A percentile compares a stretch with the other conserved stretches of the same genome.
Evolutionary conservation across 2,888 invertebrate genomes (phyloP).

Genomic region (Orthonychiurus folsomi): DNA sequence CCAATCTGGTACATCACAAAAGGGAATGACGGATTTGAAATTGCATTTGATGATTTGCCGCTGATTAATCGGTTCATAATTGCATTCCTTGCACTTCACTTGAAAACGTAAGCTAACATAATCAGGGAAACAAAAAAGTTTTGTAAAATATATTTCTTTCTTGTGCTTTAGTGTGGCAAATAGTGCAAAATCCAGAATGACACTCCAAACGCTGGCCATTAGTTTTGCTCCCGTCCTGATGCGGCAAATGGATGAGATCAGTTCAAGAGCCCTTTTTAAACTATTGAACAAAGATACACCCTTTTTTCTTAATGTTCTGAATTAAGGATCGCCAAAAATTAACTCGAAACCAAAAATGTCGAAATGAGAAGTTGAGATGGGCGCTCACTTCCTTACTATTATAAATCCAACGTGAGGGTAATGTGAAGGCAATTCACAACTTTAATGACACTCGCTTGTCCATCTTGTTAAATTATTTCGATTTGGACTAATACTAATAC

Average conservation of each 20-base stretch:
- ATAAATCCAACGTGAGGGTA: too few relatives aligned
- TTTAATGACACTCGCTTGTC: too few relatives aligned
- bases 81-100: background rate
- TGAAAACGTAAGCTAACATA: background rate
- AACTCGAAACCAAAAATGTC: too few relatives aligned
- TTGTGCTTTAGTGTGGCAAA: background rate
- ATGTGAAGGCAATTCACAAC: too few relatives aligned
- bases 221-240: conserved; percentile 3
- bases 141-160: background rate
- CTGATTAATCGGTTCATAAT: background rate
- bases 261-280: background rate
- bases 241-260: background rate
- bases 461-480: too few relatives aligned
- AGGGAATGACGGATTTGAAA: background rate
- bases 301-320: too few relatives aligned
- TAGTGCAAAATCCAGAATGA: background rate
- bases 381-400: too few relatives aligned
- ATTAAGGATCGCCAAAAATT: too few relatives aligned
- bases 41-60: background rate
- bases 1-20: background rate
- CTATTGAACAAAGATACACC: too few relatives aligned
- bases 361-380: too few relatives aligned
- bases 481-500: too few relatives aligned
- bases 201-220: background rate
- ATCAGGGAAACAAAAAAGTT: background rate